A percentile compares a stretch with the other conserved stretches of the same genome.
Conservation (phyloP, 2,113 vertebrate species). For the Hydrolagus affinis region DNA sequence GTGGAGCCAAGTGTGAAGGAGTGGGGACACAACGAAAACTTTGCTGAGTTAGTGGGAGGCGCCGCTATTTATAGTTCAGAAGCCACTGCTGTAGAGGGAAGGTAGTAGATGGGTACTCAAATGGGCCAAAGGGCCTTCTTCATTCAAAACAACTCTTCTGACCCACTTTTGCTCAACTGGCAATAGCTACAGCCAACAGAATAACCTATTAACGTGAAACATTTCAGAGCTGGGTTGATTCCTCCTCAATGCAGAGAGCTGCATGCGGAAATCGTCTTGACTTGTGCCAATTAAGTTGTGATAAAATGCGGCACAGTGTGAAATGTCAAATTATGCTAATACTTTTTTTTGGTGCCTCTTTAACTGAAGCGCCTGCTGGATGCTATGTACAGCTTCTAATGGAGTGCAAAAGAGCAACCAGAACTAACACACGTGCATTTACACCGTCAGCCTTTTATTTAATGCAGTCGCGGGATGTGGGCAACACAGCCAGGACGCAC, state of each 20-base stretch:
- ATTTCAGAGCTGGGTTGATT: neutral
- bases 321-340: slow-evolving; percentile 26
- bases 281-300: neutral
- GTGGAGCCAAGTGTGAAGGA: no score
- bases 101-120: no score
- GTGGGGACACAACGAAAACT: no score
- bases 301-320: neutral
- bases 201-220: neutral
- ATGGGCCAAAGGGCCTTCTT: no score
- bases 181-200: neutral
- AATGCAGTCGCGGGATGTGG: no score
- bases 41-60: no score
- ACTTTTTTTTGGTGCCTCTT: neutral
- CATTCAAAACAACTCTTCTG: no score
- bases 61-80: no score
- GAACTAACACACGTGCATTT: neutral
- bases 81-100: no score
- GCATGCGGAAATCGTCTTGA: neutral
- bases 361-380: neutral
- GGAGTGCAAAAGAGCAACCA: neutral
- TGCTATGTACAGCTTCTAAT: neutral
- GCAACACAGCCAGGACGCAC: no score
- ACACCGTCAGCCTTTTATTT: no score
- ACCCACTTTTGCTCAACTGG: no score
- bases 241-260: neutral